These are phyloP conservation scores for Empis stercorea DNA, from an alignment of 2,888 invertebrate genomes.

Conservation along the genomic window DNA sequence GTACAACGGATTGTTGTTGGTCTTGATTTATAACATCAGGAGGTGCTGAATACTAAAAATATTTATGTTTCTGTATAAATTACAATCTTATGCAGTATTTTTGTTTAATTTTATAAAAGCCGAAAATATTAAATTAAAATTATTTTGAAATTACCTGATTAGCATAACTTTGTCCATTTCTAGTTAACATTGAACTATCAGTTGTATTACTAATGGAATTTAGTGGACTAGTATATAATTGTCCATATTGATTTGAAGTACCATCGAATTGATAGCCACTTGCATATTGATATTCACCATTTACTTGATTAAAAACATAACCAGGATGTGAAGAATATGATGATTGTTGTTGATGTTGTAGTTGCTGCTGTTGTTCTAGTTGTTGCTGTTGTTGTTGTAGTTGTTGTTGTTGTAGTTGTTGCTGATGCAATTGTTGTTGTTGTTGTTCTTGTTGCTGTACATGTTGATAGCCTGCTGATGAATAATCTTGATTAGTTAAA, in stretches of 20 bases:
- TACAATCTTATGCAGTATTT: too few relatives aligned
- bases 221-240: constrained; percentile 21
- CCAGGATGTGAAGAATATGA: constrained; percentile 39
- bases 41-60: too few relatives aligned
- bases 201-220: constrained; percentile 7
- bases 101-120: too few relatives aligned
- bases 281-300: constrained; percentile 47
- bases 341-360: constrained; percentile 4
- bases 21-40: too few relatives aligned
- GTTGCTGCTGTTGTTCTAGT: constrained; percentile 3
- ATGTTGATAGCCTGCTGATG: constrained; percentile 5
- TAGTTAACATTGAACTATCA: constrained; percentile 8
- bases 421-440: not conserved
- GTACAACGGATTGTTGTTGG: constrained; percentile 4
- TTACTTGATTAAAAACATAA: constrained; percentile 43
- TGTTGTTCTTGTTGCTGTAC: constrained; percentile 9
- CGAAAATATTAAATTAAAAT: too few relatives aligned
- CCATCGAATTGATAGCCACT: constrained; percentile 43
- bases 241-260: constrained; percentile 21
- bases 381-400: constrained; percentile 7
- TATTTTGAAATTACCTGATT: constrained; percentile 10
- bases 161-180: constrained; percentile 1
- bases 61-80: too few relatives aligned
- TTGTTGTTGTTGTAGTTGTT: constrained; percentile 7
- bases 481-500: constrained; percentile 4